Conservation (phyloP, 2,797 vertebrate species). For the Myotis vivesi region DNA sequence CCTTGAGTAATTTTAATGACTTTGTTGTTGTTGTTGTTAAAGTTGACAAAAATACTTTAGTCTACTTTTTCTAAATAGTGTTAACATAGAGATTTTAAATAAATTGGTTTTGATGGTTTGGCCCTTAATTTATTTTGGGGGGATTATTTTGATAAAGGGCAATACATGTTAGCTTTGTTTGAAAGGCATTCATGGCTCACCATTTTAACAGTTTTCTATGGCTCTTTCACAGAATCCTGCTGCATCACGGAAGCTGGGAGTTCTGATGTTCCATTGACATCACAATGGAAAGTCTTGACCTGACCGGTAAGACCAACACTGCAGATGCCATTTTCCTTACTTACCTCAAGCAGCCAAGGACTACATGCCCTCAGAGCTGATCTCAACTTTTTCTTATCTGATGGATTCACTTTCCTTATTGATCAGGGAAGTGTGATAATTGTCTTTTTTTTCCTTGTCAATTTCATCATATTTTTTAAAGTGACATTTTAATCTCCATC, state of each 20-base stretch:
- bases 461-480: constrained; percentile 48
- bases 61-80: not conserved
- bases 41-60: not conserved
- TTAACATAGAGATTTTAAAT: not conserved
- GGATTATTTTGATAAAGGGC: constrained; percentile 50
- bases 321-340: not conserved
- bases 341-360: not conserved
- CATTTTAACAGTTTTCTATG: constrained; percentile 60
- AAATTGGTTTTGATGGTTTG: constrained; percentile 16
- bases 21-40: constrained; percentile 13
- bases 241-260: constrained; percentile 68
- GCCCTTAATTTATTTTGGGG: constrained; percentile 2
- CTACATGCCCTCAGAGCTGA: not conserved
- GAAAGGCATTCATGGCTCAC: not conserved
- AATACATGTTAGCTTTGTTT: not conserved
- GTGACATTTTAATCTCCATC: constrained; percentile 47
- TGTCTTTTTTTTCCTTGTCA: constrained; percentile 44
- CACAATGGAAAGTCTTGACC: constrained; percentile 78
- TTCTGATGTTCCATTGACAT: constrained; percentile 74
- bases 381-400: constrained; percentile 8
- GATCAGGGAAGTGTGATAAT: constrained; percentile 53
- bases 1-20: constrained; percentile 24
- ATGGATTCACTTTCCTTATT: constrained; percentile 30
- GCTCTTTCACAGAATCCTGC: constrained; percentile 72
- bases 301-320: constrained; percentile 73